phyloP scores from a whole-genome alignment of 2,888 invertebrate species.

The Cataglyphis rosenhaueri region DNA sequence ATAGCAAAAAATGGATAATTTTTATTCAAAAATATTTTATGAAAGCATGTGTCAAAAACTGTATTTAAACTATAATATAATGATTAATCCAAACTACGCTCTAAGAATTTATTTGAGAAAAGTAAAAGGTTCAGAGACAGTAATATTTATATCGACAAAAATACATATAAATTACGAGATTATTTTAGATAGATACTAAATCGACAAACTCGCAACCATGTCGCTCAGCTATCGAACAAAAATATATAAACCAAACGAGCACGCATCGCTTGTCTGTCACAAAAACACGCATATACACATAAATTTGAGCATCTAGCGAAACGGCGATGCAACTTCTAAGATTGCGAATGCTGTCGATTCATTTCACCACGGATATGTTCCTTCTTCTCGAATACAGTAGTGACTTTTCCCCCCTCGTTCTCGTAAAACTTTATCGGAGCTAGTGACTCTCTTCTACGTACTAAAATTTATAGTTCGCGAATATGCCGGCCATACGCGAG shows the following conservation, averaged over 20 bases:
- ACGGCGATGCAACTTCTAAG: conserved; percentile 4
- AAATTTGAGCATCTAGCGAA: conserved; percentile 21
- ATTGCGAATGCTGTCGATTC: conserved; percentile 3
- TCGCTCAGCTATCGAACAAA: neutral
- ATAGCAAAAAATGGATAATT: neutral
- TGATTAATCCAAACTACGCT: neutral
- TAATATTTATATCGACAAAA: neutral
- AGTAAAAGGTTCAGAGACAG: neutral
- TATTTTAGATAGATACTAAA: neutral
- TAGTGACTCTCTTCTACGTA: conserved; percentile 7
- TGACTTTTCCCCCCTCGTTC: neutral
- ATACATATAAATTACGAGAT: neutral
- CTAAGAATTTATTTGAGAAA: neutral
- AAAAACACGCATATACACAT: conserved; percentile 3
- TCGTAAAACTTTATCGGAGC: conserved; percentile 69
- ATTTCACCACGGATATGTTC: neutral
- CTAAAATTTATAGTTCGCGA: conserved; percentile 54
- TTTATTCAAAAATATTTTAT: neutral
- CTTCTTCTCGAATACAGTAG: neutral
- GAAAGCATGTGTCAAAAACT: neutral
- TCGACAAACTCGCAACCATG: neutral
- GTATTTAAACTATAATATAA: neutral
- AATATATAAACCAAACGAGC: neutral
- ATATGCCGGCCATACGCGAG: conserved; percentile 35
- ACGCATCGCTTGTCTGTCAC: neutral